These are phyloP conservation scores for Schizopygopsis malacanthus DNA, from an alignment of 2,797 vertebrate species.

Conservation along the genomic window DNA sequence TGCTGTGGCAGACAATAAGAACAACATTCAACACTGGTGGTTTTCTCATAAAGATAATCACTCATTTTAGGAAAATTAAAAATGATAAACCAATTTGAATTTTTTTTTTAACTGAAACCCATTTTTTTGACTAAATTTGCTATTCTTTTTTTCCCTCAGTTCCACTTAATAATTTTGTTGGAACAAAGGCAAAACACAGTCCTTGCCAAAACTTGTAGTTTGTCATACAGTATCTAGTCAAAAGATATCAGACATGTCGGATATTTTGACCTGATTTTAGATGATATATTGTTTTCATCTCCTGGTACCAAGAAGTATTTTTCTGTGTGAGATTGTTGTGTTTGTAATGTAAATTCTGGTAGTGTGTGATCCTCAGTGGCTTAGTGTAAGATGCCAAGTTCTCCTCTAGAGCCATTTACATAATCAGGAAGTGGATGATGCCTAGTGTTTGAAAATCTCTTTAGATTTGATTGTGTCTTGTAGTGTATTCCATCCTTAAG, in stretches of 20 bases:
- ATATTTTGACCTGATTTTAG: too few species aligned
- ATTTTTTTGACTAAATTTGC: background rate
- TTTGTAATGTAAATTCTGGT: too few species aligned
- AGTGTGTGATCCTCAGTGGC: too few species aligned
- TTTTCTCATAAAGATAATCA: too few species aligned
- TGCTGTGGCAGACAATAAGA: background rate
- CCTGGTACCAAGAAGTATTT: too few species aligned
- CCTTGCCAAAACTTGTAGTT: background rate
- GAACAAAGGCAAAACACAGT: background rate
- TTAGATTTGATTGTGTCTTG: background rate
- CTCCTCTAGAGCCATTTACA: too few species aligned
- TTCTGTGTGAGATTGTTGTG: too few species aligned
- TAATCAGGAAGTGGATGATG: background rate
- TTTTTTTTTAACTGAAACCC: too few species aligned
- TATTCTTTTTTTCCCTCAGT: background rate
- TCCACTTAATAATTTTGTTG: background rate
- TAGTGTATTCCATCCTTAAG: background rate
- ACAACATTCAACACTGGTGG: background rate
- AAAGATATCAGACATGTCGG: too few species aligned
- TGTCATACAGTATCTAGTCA: too few species aligned
- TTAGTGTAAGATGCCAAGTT: too few species aligned
- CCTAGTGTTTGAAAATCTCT: background rate
- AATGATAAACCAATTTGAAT: background rate
- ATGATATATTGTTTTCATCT: too few species aligned
- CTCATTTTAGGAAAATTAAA: background rate